Percentiles rank a stretch among this genome's conserved stretches.
These are phyloP conservation scores for Maniola jurtina DNA, from an alignment of 1,140 invertebrate species.

Conservation along the genomic window DNA sequence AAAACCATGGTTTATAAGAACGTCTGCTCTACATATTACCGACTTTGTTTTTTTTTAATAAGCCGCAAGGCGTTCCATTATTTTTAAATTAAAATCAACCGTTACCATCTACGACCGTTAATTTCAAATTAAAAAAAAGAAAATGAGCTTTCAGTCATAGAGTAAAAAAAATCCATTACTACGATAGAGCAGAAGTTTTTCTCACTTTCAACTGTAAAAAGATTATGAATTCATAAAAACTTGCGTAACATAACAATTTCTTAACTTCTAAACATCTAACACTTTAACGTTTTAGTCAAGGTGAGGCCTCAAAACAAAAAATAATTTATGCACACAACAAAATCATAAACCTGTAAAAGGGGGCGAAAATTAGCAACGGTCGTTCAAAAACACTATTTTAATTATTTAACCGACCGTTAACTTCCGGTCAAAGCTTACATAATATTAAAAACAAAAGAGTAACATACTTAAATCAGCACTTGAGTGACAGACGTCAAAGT, in stretches of 20 bases:
- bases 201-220: not conserved
- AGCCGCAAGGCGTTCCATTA: too few relatives aligned
- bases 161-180: too few relatives aligned
- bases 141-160: too few relatives aligned
- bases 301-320: conserved; percentile 40
- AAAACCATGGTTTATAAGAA: too few relatives aligned
- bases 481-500: conserved; percentile 29
- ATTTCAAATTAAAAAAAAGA: too few relatives aligned
- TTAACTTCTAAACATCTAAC: not conserved
- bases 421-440: conserved; percentile 21
- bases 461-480: conserved; percentile 64
- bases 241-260: conserved; percentile 12
- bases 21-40: too few relatives aligned
- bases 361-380: conserved; percentile 41
- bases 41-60: too few relatives aligned
- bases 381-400: conserved; percentile 29
- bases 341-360: not conserved
- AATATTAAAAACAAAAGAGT: conserved; percentile 46
- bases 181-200: not conserved
- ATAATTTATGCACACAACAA: conserved; percentile 8
- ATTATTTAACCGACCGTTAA: conserved; percentile 29
- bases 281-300: conserved; percentile 40
- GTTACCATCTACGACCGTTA: too few relatives aligned
- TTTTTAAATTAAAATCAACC: too few relatives aligned
- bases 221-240: conserved; percentile 8